These are phyloP conservation scores for Nerophis lumbriciformis DNA, from an alignment of 2,113 vertebrate genomes.

Conservation along the genomic window DNA sequence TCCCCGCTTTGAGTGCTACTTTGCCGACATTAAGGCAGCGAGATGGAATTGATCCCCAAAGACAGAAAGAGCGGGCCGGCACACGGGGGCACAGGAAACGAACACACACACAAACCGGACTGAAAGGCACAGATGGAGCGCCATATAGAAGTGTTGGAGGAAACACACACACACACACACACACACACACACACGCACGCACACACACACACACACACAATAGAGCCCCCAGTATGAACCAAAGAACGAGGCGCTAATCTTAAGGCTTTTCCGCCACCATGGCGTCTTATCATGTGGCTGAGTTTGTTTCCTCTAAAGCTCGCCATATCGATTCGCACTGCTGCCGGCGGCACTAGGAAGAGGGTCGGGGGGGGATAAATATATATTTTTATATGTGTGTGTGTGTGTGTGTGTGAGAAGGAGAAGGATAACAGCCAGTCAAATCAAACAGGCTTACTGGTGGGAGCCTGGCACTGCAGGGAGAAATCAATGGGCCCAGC, in stretches of 20 bases:
- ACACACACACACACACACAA: conserved; percentile 23
- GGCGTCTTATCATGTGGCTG: conserved; percentile 60
- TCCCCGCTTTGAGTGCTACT: conserved; percentile 44
- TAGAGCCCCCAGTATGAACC: conserved; percentile 36
- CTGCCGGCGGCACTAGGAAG: conserved; percentile 40
- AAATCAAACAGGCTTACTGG: conserved; percentile 67
- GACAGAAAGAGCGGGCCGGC: conserved; percentile 53
- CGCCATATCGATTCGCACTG: conserved; percentile 56
- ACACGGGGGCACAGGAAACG: conserved; percentile 20
- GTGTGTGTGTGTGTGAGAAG: conserved; percentile 1
- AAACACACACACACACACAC: conserved; percentile 11
- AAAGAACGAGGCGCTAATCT: conserved; percentile 57
- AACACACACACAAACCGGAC: conserved; percentile 21
- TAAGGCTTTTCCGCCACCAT: conserved; percentile 45
- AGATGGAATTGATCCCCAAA: conserved; percentile 56
- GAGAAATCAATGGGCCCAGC: conserved; percentile 64
- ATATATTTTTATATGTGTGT: conserved; percentile 9
- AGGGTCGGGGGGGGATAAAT: conserved; percentile 5
- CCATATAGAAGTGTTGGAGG: conserved; percentile 7
- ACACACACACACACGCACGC: conserved; percentile 16
- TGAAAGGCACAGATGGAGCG: conserved; percentile 20
- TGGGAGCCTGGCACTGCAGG: conserved; percentile 50
- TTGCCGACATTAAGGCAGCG: conserved; percentile 42
- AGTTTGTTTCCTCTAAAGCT: conserved; percentile 66
- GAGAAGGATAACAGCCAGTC: conserved; percentile 59